These are phyloP conservation scores for Augochlorella aurata DNA, from an alignment of 2,888 invertebrate genomes.

Conservation along the genomic window DNA sequence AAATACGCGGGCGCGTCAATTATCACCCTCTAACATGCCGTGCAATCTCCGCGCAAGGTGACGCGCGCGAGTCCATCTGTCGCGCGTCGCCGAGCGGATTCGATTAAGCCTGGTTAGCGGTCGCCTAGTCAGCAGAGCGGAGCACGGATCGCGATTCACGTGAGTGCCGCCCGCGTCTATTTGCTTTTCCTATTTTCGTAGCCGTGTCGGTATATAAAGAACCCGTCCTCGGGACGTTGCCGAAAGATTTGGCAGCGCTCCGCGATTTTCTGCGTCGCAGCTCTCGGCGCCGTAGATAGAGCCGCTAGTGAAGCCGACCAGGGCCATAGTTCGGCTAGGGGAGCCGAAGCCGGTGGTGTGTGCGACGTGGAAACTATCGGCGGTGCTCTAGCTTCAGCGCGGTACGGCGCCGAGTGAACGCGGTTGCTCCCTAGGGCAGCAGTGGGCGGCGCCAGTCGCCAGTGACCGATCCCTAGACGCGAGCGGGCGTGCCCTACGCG, in stretches of 20 bases:
- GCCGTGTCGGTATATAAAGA: slow-evolving; percentile 73
- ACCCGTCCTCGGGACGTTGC: slow-evolving; percentile 73
- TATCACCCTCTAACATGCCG: slow-evolving; percentile 34
- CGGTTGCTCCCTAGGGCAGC: background rate
- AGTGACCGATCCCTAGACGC: background rate
- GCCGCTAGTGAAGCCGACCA: slow-evolving; percentile 33
- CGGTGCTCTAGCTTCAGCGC: background rate
- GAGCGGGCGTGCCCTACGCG: background rate
- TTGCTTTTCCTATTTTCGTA: slow-evolving; percentile 76
- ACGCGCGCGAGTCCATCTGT: slow-evolving; percentile 44
- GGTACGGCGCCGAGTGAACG: background rate
- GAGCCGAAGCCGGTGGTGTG: slow-evolving; percentile 26
- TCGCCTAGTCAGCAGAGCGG: slow-evolving; percentile 44
- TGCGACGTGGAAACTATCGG: background rate
- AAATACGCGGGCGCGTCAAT: background rate
- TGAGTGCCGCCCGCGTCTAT: slow-evolving; percentile 65
- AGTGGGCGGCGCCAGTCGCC: background rate
- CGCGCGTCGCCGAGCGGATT: slow-evolving; percentile 45
- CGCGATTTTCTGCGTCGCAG: slow-evolving; percentile 73
- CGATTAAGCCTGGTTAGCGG: slow-evolving; percentile 60
- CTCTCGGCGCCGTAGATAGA: slow-evolving; percentile 64
- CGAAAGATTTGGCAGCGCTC: slow-evolving; percentile 75
- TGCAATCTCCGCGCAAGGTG: slow-evolving; percentile 31
- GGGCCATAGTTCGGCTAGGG: slow-evolving; percentile 37
- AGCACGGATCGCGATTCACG: slow-evolving; percentile 57